A percentile compares a stretch with the other conserved stretches of the same genome.
phyloP scores from a whole-genome alignment of 2,797 vertebrate species.

The Glossophaga mutica region DNA sequence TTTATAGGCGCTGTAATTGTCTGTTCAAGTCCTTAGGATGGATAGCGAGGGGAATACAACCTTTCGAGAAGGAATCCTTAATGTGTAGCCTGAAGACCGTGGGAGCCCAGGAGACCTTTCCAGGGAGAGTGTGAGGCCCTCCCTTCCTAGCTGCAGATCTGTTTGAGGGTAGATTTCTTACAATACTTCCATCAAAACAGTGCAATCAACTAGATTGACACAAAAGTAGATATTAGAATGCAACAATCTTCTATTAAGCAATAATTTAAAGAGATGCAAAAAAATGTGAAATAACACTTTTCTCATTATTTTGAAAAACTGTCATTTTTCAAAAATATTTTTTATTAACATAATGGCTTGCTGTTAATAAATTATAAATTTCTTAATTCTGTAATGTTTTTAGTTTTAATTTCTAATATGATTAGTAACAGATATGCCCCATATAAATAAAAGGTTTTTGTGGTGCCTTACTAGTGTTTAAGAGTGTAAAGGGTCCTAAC shows the following conservation, averaged over 20 bases:
- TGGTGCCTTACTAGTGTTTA: not conserved
- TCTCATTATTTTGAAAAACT: constrained; percentile 1
- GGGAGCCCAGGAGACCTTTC: not conserved
- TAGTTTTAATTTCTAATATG: not conserved
- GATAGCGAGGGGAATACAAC: not conserved
- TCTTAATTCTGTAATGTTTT: not conserved
- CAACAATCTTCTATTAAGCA: not conserved
- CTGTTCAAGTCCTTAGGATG: not conserved
- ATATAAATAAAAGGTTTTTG: not conserved
- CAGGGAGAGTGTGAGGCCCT: not conserved
- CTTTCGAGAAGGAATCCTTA: not conserved
- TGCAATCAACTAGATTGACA: not conserved
- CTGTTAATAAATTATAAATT: not conserved
- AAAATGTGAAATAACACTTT: not conserved
- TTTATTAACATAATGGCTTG: not conserved
- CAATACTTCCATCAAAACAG: not conserved
- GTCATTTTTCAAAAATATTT: not conserved
- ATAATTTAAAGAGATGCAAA: not conserved
- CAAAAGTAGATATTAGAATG: not conserved
- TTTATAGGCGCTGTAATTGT: not conserved
- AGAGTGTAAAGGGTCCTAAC: not conserved
- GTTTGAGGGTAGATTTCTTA: not conserved
- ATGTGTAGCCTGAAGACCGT: not conserved
- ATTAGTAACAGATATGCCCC: not conserved
- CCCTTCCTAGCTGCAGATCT: not conserved